Percentiles rank a stretch among this genome's conserved stretches.
phyloP scores from a whole-genome alignment of 2,888 invertebrate species.

The Lissonota sp. region DNA sequence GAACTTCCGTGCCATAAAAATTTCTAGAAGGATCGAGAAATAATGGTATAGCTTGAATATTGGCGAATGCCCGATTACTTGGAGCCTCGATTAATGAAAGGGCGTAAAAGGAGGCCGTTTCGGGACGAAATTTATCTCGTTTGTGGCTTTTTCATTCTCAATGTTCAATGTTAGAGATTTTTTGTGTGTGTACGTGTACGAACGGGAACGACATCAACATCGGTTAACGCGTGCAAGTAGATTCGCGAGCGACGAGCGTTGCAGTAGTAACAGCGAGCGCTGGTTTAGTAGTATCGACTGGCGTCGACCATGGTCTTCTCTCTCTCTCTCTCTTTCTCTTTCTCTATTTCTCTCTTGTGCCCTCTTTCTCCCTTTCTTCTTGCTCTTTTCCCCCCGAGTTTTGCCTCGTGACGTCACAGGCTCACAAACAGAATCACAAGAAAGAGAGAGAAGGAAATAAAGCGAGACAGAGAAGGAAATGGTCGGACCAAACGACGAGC shows the following conservation, averaged over 20 bases:
- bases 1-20: too few species aligned
- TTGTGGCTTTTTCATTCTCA: too few species aligned
- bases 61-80: too few species aligned
- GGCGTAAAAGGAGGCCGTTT: too few species aligned
- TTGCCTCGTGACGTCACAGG: slow-evolving; percentile 67
- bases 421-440: slow-evolving; percentile 18
- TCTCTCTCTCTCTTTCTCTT: slow-evolving; percentile 21
- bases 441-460: slow-evolving; percentile 25
- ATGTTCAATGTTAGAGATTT: too few species aligned
- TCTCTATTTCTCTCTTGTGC: slow-evolving; percentile 23
- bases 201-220: slow-evolving; percentile 1
- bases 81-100: too few species aligned
- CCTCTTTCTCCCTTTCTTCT: slow-evolving; percentile 41
- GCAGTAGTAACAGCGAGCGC: slow-evolving; percentile 40
- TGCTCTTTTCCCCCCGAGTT: slow-evolving; percentile 31
- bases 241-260: slow-evolving; percentile 34
- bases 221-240: slow-evolving; percentile 39
- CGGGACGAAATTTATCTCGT: too few species aligned
- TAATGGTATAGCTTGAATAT: too few species aligned
- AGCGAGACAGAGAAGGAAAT: slow-evolving; percentile 34
- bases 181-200: too few species aligned
- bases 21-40: too few species aligned
- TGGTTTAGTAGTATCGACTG: slow-evolving; percentile 55
- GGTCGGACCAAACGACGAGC: slow-evolving; percentile 65
- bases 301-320: slow-evolving; percentile 16